Evolutionary conservation across 2,113 vertebrate species (phyloP).

Genomic region (Cyanoderma ruficeps): DNA sequence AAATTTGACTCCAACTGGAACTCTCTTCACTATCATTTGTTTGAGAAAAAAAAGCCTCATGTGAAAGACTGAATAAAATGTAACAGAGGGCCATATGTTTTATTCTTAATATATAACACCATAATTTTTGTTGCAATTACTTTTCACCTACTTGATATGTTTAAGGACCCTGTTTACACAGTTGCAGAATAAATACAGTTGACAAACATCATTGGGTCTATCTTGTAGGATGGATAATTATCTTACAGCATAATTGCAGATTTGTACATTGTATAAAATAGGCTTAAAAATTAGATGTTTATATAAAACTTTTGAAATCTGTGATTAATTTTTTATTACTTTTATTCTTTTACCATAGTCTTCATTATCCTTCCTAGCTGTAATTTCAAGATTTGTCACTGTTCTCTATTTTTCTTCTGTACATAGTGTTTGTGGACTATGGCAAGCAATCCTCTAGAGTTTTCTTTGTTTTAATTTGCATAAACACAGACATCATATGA

Average conservation of each 20-base stretch:
- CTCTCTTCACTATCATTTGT: not conserved
- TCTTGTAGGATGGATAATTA: not conserved
- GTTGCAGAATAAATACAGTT: slow-evolving; percentile 48
- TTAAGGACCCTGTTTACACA: slow-evolving; percentile 19
- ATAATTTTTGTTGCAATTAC: slow-evolving; percentile 34
- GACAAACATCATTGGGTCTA: slow-evolving; percentile 27
- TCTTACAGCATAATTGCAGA: slow-evolving; percentile 29
- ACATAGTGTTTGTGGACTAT: slow-evolving; percentile 67
- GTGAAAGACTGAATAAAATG: slow-evolving; percentile 5
- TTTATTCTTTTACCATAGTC: slow-evolving; percentile 55
- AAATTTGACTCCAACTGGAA: not conserved
- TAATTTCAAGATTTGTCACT: slow-evolving; percentile 67
- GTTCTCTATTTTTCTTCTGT: slow-evolving; percentile 63
- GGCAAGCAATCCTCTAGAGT: slow-evolving; percentile 74
- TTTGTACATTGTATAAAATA: slow-evolving; percentile 25
- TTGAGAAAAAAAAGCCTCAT: not conserved
- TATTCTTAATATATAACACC: not conserved
- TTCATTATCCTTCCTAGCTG: slow-evolving; percentile 43
- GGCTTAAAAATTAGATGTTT: slow-evolving; percentile 54
- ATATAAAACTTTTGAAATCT: slow-evolving; percentile 57
- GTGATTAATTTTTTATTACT: slow-evolving; percentile 33
- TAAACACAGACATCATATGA: slow-evolving; percentile 95
- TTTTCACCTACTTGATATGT: slow-evolving; percentile 11
- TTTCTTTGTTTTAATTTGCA: slow-evolving; percentile 87
- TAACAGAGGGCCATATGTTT: not conserved